Percentiles rank a stretch among this genome's conserved stretches.
These are phyloP conservation scores for Asteroscopus sphinx DNA, from an alignment of 2,888 invertebrate species.

Conservation along the genomic window DNA sequence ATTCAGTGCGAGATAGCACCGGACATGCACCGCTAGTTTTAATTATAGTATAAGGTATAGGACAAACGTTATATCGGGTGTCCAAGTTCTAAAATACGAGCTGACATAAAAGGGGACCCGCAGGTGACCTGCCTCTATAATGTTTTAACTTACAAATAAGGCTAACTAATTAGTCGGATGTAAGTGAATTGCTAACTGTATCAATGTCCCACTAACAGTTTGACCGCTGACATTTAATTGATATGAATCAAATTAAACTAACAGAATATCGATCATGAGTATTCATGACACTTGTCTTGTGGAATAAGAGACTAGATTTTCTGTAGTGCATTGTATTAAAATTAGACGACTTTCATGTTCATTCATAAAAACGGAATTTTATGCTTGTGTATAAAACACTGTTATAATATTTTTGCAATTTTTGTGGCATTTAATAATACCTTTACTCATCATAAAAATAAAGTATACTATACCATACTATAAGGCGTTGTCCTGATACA, in stretches of 20 bases:
- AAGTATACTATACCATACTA: neutral
- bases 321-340: neutral
- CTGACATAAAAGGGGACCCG: conserved; percentile 35
- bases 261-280: conserved; percentile 15
- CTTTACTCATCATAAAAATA: conserved; percentile 16
- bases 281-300: too few relatives aligned
- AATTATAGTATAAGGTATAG: conserved; percentile 34
- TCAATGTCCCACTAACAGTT: conserved; percentile 22
- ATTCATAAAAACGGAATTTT: conserved; percentile 20
- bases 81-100: conserved; percentile 33
- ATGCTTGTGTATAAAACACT: conserved; percentile 1
- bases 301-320: conserved; percentile 11
- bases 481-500: too few relatives aligned
- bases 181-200: conserved; percentile 43
- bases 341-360: neutral
- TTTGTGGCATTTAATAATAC: conserved; percentile 3
- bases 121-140: conserved; percentile 43
- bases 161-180: conserved; percentile 41
- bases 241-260: conserved; percentile 21
- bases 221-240: conserved; percentile 32
- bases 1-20: conserved; percentile 40
- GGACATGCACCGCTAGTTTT: conserved; percentile 53
- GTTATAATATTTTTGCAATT: conserved; percentile 26
- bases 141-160: conserved; percentile 43
- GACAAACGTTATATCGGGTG: conserved; percentile 13